Percentiles rank a stretch among this genome's conserved stretches.
These are phyloP conservation scores for Aquatica leii DNA, from an alignment of 2,888 invertebrate genomes.

Conservation along the genomic window DNA sequence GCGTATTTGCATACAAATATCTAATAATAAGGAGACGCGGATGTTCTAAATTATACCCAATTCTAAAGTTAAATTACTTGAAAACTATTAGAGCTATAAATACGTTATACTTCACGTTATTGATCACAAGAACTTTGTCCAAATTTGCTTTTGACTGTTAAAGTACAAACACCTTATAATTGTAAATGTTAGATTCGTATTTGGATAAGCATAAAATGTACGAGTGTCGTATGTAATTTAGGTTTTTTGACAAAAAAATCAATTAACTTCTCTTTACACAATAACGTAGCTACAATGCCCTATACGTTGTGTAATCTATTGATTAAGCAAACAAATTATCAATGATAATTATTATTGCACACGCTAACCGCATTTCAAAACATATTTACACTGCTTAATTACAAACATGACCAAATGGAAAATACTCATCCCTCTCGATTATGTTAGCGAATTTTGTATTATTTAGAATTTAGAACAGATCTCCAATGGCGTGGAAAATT, in stretches of 20 bases:
- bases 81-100: constrained; percentile 45
- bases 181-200: constrained; percentile 22
- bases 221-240: background rate
- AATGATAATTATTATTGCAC: constrained; percentile 2
- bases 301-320: background rate
- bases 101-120: constrained; percentile 26
- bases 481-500: constrained; percentile 12
- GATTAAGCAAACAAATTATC: background rate
- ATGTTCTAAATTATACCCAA: constrained; percentile 48
- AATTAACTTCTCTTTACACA: background rate
- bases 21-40: constrained; percentile 48
- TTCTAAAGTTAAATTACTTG: constrained; percentile 50
- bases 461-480: constrained; percentile 8
- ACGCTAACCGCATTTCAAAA: background rate
- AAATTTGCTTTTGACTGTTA: constrained; percentile 23
- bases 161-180: constrained; percentile 22
- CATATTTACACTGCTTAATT: constrained; percentile 2
- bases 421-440: constrained; percentile 6
- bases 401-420: background rate
- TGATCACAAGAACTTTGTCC: constrained; percentile 19
- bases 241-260: background rate
- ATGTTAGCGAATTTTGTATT: background rate
- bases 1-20: constrained; percentile 53
- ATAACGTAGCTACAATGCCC: background rate
- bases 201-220: constrained; percentile 14